Evolutionary conservation across 1,140 invertebrate species (phyloP), one percentile per base, ranked within the genome.

Genomic region (Drosophila yakuba): DNA sequence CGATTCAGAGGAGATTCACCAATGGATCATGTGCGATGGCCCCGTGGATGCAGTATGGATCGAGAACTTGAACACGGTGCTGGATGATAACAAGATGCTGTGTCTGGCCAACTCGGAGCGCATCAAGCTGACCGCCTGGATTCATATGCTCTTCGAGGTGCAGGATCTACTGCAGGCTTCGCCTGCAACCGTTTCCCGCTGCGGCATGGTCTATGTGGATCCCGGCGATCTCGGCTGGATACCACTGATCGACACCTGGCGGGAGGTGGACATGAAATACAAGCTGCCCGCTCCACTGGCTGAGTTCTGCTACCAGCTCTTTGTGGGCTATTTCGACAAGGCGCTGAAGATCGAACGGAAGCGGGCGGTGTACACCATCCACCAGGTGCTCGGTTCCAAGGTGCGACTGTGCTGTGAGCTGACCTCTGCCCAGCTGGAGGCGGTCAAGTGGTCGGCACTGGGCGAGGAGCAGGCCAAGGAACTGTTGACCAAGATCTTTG

Each of bases 11-110:
- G 95, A 94, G 71, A 95, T 96, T 57, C 96, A 96, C 89, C 96
- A 98, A 82, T 97, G 96, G 96, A 94, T 97, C 44, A 95, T 97
- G 51, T 97, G 96, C 91, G 97, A 99, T 89, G 98, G 98, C 0
- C 97, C 97, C 0, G 97, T 98, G 0, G 98, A 98, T 93, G 97
- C 97, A 7, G 95, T 98, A 3, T 99, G 98, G 98, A 98, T 98
- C 51, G 97, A 98, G 93, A 98, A 98, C 92, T 95, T 99, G 94
- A 98, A 98, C 91, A 98, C 97, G 0, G 96, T 97, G 3, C 93
- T 98, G 7, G 98, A 98, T 89, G 97, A 98, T 91, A 98, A 98
- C 91, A 98, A 98, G 93, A 98, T 98, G 96, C 92, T 98, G 1
- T 97, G 97, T 79, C 91, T 97, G 4, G 96, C 96, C 4, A 97